Base-by-base conservation (phyloP, 1,140 invertebrate species). In the Meloidogyne floridensis region DNA sequence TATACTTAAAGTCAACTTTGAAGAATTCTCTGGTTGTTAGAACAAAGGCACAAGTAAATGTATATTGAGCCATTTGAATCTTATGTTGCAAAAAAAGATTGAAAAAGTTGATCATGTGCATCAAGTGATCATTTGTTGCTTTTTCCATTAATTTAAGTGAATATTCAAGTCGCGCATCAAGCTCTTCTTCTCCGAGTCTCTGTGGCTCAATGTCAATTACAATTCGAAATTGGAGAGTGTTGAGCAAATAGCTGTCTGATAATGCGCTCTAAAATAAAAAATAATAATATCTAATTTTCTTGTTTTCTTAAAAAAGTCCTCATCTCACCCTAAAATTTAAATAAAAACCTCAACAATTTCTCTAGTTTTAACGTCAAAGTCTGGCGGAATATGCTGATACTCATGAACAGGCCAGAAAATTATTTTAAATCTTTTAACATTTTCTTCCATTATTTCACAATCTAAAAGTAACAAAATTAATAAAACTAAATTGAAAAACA, bases 91-190 rank as follows among this genome's bases (percentile, higher is more conserved):
- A 7, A 42, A 81, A 82, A n/a, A 54, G 43, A 9, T 71, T 56
- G 9, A 82, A 81, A 59, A 82, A 82, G 70, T 82, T 72, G 10
- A 82, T 32, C 77, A 82, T 73, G 20, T 69, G 59, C 77, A 82
- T 51, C 80, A 82, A 59, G 13, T 75, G 80, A 43, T 82, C 75
- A 56, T 53, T 78, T 20, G 47, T 73, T 18, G 47, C 20, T 53
- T 54, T 72, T 5, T 59, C 72, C n/a, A 18, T 70, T 13, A 82
- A 20, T 69, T 82, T 72, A 18, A 82, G 32, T 42, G 79, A 56
- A 72, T 82, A 82, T 51, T 82, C 81, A 59, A 82, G 43, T 53
- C 81, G 80, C 65, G 81, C 51, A 75, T 82, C 81, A 32, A 77
- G 51, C 69, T 82, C 81, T 65, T 82, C 81, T 75, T 82, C 81